Evolutionary conservation across 2,888 invertebrate species (phyloP).

Genomic region (Watsonalla binaria): DNA sequence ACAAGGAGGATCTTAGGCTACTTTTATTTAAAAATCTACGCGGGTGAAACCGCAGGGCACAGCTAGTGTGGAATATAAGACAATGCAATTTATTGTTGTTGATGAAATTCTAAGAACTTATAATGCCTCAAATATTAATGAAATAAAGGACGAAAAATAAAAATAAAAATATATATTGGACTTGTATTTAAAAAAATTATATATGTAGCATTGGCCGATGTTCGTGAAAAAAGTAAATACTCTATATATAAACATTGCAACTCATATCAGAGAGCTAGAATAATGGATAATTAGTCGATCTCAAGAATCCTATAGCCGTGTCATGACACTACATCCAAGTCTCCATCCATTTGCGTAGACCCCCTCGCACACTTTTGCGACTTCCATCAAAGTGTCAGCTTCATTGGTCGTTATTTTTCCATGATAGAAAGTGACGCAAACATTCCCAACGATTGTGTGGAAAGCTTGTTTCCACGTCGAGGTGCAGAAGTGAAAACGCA

Average conservation of each 20-base stretch:
- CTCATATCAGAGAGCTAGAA: slow-evolving; percentile 22
- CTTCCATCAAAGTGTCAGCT: slow-evolving; percentile 5
- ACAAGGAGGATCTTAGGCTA: too few species aligned
- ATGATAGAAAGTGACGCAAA: slow-evolving; percentile 48
- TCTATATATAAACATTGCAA: slow-evolving; percentile 12
- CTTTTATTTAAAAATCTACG: too few species aligned
- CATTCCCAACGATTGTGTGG: slow-evolving; percentile 58
- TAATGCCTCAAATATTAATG: too few species aligned
- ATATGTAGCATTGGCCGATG: too few species aligned
- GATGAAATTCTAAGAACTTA: too few species aligned
- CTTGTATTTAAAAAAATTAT: too few species aligned
- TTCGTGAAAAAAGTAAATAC: background rate
- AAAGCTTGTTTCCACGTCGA: slow-evolving; percentile 43
- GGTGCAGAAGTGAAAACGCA: slow-evolving; percentile 51
- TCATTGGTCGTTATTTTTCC: slow-evolving; percentile 38
- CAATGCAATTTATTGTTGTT: too few species aligned
- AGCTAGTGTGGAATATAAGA: too few species aligned
- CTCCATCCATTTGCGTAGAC: slow-evolving; percentile 13
- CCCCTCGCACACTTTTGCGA: slow-evolving; percentile 10
- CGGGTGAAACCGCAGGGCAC: too few species aligned
- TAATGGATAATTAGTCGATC: slow-evolving; percentile 42
- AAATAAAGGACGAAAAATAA: too few species aligned
- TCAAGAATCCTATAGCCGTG: slow-evolving; percentile 44
- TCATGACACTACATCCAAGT: slow-evolving; percentile 33
- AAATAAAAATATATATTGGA: too few species aligned